A percentile compares a stretch with the other conserved stretches of the same genome.
Evolutionary conservation across 2,888 invertebrate genomes (phyloP).

Genomic region (Trichogramma dendrolimi): DNA sequence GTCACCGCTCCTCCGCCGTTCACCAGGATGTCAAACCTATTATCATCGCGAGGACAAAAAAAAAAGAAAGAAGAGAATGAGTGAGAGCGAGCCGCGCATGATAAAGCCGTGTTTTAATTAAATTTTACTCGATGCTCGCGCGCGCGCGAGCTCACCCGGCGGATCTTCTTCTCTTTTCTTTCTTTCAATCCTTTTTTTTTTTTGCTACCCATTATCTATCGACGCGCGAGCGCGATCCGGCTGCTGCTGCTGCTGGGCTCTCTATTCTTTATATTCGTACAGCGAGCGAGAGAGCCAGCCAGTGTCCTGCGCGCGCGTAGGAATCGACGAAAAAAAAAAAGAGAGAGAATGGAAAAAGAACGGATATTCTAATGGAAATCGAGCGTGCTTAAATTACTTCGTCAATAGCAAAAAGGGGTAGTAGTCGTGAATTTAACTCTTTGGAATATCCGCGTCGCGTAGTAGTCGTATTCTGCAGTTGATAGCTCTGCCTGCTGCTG

Average conservation of each 20-base stretch:
- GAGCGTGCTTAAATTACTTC: too few relatives aligned
- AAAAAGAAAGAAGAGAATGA: conserved; percentile 11
- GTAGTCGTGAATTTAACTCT: too few relatives aligned
- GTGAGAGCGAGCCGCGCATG: background rate
- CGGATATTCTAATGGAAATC: too few relatives aligned
- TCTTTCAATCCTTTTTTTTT: conserved; percentile 20
- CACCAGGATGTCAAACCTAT: conserved; percentile 96
- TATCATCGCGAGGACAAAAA: conserved; percentile 21
- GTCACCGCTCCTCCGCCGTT: conserved; percentile 98
- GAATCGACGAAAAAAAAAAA: too few relatives aligned
- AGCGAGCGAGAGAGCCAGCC: background rate
- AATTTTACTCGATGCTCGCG: conserved; percentile 18
- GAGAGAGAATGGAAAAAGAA: too few relatives aligned
- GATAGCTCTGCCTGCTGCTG: too few relatives aligned
- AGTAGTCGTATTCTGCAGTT: too few relatives aligned
- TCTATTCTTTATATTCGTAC: too few relatives aligned
- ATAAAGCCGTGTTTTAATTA: conserved; percentile 22
- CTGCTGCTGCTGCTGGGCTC: too few relatives aligned
- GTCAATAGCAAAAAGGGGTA: too few relatives aligned
- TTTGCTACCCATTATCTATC: conserved; percentile 31
- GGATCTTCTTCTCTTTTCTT: conserved; percentile 6
- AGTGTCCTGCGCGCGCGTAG: background rate
- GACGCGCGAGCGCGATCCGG: too few relatives aligned
- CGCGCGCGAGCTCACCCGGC: background rate
- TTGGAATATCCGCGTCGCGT: too few relatives aligned